Evolutionary conservation across 2,888 invertebrate species (phyloP).

Genomic region (Colostygia pectinataria): DNA sequence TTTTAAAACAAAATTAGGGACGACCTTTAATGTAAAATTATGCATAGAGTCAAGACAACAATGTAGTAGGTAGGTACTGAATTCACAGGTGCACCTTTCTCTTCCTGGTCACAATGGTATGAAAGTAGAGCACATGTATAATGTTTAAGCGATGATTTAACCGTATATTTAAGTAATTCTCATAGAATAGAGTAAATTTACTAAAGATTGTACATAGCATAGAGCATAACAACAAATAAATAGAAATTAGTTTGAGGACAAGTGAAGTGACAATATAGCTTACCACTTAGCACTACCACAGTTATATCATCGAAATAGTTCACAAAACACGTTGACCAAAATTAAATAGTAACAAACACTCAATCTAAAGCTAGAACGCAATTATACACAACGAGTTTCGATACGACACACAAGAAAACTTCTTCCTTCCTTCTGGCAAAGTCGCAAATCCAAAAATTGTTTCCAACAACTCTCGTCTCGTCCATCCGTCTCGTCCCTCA

Average conservation of each 20-base stretch:
- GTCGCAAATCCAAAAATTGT: too few species aligned
- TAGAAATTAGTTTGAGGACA: conserved; percentile 50
- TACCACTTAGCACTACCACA: conserved; percentile 49
- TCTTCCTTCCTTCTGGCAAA: not conserved
- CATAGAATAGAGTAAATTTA: too few species aligned
- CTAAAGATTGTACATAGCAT: too few species aligned
- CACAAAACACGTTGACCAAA: conserved; percentile 20
- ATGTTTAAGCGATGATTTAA: too few species aligned
- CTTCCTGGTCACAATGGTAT: conserved; percentile 44
- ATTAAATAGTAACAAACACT: conserved; percentile 22
- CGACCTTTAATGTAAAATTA: too few species aligned
- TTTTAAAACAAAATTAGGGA: conserved; percentile 49
- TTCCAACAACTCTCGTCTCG: too few species aligned
- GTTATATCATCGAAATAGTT: conserved; percentile 48
- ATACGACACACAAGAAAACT: not conserved
- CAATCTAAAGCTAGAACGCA: conserved; percentile 29
- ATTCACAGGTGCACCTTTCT: conserved; percentile 57
- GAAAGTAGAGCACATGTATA: conserved; percentile 10
- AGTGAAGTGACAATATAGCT: conserved; percentile 55
- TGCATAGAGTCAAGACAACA: too few species aligned
- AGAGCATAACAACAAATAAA: conserved; percentile 39
- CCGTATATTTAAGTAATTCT: too few species aligned
- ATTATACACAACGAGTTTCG: conserved; percentile 38
- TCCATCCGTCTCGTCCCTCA: too few species aligned
- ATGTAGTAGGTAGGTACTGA: conserved; percentile 32